A percentile compares a stretch with the other conserved stretches of the same genome.
These are phyloP conservation scores for Cremastobaeus sp. DNA, from an alignment of 2,888 invertebrate species.

Conservation along the genomic window DNA sequence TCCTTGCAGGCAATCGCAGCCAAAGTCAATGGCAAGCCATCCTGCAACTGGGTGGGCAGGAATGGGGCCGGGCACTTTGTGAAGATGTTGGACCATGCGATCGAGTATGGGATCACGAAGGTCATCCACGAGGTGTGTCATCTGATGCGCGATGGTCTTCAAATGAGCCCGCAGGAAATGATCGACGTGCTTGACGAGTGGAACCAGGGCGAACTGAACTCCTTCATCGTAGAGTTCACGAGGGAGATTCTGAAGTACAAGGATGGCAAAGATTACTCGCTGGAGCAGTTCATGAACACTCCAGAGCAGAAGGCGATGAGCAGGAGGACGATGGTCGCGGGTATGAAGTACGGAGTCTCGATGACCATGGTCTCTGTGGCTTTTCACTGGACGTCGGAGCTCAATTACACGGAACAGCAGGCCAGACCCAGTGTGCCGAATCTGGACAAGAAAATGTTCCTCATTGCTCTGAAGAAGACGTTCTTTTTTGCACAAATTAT, in stretches of 20 bases:
- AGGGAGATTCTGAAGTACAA: slow-evolving; percentile 95
- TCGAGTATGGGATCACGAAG: slow-evolving; percentile 99
- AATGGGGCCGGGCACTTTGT: slow-evolving; percentile 98
- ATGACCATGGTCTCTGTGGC: slow-evolving; percentile 98
- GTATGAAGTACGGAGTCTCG: slow-evolving; percentile 96
- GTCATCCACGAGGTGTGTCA: slow-evolving; percentile 98
- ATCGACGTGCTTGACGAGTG: slow-evolving; percentile 91
- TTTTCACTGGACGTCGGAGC: no score
- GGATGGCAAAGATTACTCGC: slow-evolving; percentile 88
- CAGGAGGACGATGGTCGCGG: slow-evolving; percentile 99
- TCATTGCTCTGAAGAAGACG: slow-evolving; percentile 92
- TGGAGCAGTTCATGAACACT: slow-evolving; percentile 95
- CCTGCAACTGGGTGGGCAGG: slow-evolving; percentile 99
- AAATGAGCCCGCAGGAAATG: slow-evolving; percentile 89
- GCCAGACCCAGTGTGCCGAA: no score
- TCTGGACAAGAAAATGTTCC: slow-evolving; percentile 86
- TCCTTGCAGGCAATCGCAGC: slow-evolving; percentile 89
- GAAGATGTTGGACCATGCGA: slow-evolving; percentile 99
- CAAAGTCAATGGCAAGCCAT: slow-evolving; percentile 92
- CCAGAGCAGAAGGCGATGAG: slow-evolving; percentile 99
- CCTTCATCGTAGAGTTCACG: slow-evolving; percentile 98
- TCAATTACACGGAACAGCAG: slow-evolving; percentile 82
- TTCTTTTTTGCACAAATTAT: slow-evolving; percentile 98
- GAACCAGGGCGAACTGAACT: slow-evolving; percentile 97
- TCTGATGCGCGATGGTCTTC: slow-evolving; percentile 86